Evolutionary conservation across 2,888 invertebrate species (phyloP).

Genomic region (Barypeithes pellucidus): DNA sequence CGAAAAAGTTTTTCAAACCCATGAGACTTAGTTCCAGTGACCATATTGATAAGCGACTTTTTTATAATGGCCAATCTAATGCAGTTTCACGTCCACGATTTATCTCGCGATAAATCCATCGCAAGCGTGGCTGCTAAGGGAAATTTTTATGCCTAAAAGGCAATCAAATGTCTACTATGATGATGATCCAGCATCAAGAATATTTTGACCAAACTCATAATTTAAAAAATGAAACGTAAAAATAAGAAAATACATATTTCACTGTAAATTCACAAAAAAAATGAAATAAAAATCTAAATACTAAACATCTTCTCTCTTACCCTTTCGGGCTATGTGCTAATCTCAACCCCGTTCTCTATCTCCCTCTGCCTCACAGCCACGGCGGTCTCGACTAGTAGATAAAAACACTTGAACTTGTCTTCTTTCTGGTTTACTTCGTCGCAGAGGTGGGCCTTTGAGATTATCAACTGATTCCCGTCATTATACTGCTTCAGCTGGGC

Average conservation of each 20-base stretch:
- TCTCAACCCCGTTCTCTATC: slow-evolving; percentile 60
- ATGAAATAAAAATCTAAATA: slow-evolving; percentile 8
- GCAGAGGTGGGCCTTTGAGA: slow-evolving; percentile 2
- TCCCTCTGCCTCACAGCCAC: slow-evolving; percentile 65
- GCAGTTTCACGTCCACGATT: no score
- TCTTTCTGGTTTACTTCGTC: slow-evolving; percentile 52
- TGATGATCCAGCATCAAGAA: no score
- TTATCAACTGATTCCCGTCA: slow-evolving; percentile 63
- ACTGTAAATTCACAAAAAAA: slow-evolving; percentile 17
- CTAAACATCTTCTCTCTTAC: background rate
- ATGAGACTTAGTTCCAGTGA: no score
- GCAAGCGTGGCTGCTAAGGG: no score
- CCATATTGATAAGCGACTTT: no score
- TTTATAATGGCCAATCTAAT: no score
- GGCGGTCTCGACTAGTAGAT: slow-evolving; percentile 64
- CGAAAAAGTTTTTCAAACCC: no score
- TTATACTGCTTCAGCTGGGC: slow-evolving; percentile 73
- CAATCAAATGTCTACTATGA: no score
- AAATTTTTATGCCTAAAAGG: no score
- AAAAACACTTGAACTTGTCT: slow-evolving; percentile 65
- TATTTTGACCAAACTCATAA: no score
- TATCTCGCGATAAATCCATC: no score
- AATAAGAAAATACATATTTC: background rate
- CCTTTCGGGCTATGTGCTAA: slow-evolving; percentile 35
- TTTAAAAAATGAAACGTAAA: background rate